Evolutionary conservation across 1,140 invertebrate species (phyloP).

Genomic region (Zophobas morio): DNA sequence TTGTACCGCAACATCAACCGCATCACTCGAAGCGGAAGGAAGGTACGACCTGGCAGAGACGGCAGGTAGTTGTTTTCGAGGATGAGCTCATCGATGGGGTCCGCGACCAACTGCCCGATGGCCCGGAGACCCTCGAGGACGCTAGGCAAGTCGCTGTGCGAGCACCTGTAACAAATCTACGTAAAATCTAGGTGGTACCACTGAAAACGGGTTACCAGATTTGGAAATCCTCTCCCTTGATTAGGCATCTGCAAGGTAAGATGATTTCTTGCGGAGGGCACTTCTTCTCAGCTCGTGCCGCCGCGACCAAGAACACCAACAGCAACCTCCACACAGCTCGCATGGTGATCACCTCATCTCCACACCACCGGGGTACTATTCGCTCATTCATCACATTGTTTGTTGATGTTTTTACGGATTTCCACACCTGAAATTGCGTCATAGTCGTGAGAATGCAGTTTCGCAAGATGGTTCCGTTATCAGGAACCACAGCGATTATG

Average conservation of each 20-base stretch:
- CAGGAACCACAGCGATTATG: not conserved
- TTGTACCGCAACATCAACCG: conserved; percentile 88
- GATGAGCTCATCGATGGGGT: conserved; percentile 86
- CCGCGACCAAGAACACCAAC: too few relatives aligned
- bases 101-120: conserved; percentile 77
- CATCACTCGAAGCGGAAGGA: conserved; percentile 81
- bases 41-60: conserved; percentile 83
- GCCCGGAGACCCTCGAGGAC: conserved; percentile 81
- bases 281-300: not conserved
- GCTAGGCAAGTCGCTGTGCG: conserved; percentile 84
- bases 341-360: not conserved
- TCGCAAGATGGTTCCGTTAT: conserved; percentile 1
- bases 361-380: not conserved
- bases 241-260: conserved; percentile 78
- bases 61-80: conserved; percentile 89
- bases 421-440: conserved; percentile 15
- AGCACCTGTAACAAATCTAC: conserved; percentile 77
- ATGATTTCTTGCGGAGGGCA: conserved; percentile 78
- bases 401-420: not conserved
- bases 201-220: conserved; percentile 73
- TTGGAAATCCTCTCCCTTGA: conserved; percentile 76
- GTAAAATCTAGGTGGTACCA: too few relatives aligned
- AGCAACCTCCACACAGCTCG: too few relatives aligned
- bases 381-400: conserved; percentile 21
- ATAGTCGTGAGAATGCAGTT: conserved; percentile 1